Base-by-base conservation (phyloP, 2,797 vertebrate species). In the Adrianichthys oophorus region DNA sequence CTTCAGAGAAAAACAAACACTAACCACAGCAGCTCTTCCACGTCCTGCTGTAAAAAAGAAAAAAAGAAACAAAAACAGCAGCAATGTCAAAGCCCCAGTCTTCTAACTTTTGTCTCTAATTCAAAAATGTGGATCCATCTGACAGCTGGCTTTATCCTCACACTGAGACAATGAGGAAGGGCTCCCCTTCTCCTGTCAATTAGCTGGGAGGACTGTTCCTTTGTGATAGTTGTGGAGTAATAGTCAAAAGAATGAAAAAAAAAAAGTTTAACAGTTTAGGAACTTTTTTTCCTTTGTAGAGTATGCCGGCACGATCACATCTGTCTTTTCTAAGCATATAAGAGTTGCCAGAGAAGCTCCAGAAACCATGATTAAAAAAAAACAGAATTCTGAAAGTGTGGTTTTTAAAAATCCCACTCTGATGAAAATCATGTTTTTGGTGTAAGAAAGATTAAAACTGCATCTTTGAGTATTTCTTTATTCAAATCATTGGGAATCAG, bases 201-300 rank as follows among this genome's bases (percentile, higher is more conserved):
- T 81, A 84, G 68, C 56, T 41, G 37, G 57, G 51, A 76, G 71
- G 75, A 80, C 60, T 72, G 52, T 80, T 78, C 68, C 83, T 88
- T 83, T 85, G 71, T 65, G 74, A 70, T 80, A 75, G 76, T 89
- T 80, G 73, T 68, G 73, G 59, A 21, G 41, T 79, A 78, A 84
- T 84, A 79, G 62, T 71, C 82, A 83, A 77, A 70, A 48, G 80
- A 79, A 90, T 79, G 74, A 80, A 59, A 59, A 50, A 59, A 59
- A 50, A 41, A 46, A 56, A 71, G 64, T 71, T 77, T 59, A 86
- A 77, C 83, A 87, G 86, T 82, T 87, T 77, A 62, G 37, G 42
- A 47, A 68, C 79, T 58, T 51, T 29, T 79, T 58, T 56, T 59
- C 57, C 70, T 61, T 68, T 37, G 32, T 10, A 37, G 10, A 37